Base-by-base conservation (phyloP, 2,113 vertebrate species). In the Dolichallabes microphthalmus region DNA sequence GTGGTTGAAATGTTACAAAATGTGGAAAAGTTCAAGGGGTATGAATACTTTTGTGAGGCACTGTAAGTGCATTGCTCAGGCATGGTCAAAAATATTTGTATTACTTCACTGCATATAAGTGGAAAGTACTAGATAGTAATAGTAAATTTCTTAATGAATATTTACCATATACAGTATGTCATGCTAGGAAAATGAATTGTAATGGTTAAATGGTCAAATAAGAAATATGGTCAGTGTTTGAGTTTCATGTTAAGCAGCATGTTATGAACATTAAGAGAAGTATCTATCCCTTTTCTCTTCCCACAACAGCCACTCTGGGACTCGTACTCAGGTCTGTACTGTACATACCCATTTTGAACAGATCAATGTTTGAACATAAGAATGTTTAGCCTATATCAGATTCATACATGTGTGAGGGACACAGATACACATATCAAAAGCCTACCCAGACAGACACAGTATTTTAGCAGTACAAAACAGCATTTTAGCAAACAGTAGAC, bases 231-330 rank as follows among this genome's bases (percentile, higher is more conserved):
- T 74, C 60, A 89, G 86, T 86, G 81, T 85, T 83, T 87, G 68
- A 39, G 78, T 86, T 86, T 83, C 39, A 89, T 74, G 86, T 82
- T 61, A 52, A 87, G 82, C 88, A 82, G 91, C 89, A 86, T 64
- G 68, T 86, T 86, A 22, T 88, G 88, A 85, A 85, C 89, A 89
- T 88, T 86, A 86, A 90, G 84, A 58, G 85, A 61, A 90, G 74
- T 86, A 85, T 52, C 14, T 55, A 81, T n/a, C 22, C 71, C 12
- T n/a, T 45, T 45, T 74, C 35, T 73, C 69, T 39, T 74, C 39
- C 71, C 71, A 87, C 32, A 32, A 89, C 74, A 90, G 86, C 87
- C 88, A 92, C 89, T 90, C 86, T 88, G 82, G 80, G 68, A 86
- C 75, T 53, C 83, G 60, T 77, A 75, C 86, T 35, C 32, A 35